These are phyloP conservation scores for Neolamprologus modestus DNA, from an alignment of 2,113 vertebrate species.

Conservation along the genomic window DNA sequence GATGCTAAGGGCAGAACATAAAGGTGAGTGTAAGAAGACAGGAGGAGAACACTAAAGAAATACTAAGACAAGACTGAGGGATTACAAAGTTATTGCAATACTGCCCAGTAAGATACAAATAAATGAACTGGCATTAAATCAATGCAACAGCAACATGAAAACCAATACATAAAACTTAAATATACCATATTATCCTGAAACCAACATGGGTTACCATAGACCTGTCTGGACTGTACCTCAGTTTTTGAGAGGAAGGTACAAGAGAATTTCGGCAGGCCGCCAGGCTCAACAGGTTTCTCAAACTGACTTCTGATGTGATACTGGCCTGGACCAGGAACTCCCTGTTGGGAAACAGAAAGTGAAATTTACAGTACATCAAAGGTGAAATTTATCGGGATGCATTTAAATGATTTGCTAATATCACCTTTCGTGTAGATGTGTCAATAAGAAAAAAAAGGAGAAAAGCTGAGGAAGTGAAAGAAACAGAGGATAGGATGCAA, in stretches of 20 bases:
- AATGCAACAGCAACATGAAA: not conserved
- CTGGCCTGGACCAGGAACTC: slow-evolving; percentile 60
- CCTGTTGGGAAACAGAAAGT: slow-evolving; percentile 32
- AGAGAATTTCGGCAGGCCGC: not conserved
- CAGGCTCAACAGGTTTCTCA: slow-evolving; percentile 23
- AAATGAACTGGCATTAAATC: not conserved
- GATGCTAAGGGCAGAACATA: not conserved
- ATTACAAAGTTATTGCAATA: not conserved
- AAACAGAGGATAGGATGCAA: not conserved
- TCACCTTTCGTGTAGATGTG: not conserved
- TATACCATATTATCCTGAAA: not conserved
- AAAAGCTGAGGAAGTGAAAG: not conserved
- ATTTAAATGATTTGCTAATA: not conserved
- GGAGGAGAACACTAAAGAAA: not conserved
- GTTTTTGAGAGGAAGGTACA: slow-evolving; percentile 47
- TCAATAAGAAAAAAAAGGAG: not conserved
- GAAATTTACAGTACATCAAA: not conserved
- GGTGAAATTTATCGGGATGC: not conserved
- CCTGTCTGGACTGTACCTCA: slow-evolving; percentile 25
- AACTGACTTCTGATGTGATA: slow-evolving; percentile 62
- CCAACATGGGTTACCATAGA: not conserved
- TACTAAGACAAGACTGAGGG: not conserved
- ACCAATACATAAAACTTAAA: not conserved
- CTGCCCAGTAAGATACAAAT: not conserved
- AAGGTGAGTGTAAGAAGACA: not conserved